Evolutionary conservation across 2,113 vertebrate species (phyloP).

Genomic region (Macquaria ambigua): DNA sequence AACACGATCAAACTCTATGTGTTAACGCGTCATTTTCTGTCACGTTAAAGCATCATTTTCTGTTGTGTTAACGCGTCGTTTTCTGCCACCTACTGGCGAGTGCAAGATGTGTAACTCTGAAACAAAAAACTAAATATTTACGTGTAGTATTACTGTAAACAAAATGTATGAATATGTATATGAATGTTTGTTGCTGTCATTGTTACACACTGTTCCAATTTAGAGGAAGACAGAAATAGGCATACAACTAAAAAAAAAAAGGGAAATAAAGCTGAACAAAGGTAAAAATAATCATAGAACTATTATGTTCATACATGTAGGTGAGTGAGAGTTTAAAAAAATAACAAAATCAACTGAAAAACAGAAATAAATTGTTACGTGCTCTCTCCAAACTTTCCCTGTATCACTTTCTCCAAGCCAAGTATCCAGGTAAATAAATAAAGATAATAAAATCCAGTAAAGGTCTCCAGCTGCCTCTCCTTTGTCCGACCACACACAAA

Average conservation of each 20-base stretch:
- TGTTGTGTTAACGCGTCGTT: too few species aligned
- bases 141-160: too few species aligned
- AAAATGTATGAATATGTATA: too few species aligned
- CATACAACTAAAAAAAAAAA: not conserved
- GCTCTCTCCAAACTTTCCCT: not conserved
- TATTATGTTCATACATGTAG: not conserved
- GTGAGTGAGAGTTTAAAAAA: not conserved
- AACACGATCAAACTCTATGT: too few species aligned
- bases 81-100: too few species aligned
- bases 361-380: not conserved
- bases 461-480: not conserved
- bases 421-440: slow-evolving; percentile 9
- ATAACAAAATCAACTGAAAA: not conserved
- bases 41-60: too few species aligned
- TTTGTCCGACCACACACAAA: slow-evolving; percentile 7
- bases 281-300: not conserved
- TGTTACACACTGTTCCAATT: not conserved
- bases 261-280: not conserved
- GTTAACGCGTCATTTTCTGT: too few species aligned
- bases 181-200: too few species aligned
- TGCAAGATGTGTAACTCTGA: too few species aligned
- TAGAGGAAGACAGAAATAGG: not conserved
- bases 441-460: slow-evolving; percentile 6
- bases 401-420: slow-evolving; percentile 10
- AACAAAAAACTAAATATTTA: too few species aligned